Base-by-base conservation (phyloP, 2,797 vertebrate genomes). In the Eurystomus glaucurus region DNA sequence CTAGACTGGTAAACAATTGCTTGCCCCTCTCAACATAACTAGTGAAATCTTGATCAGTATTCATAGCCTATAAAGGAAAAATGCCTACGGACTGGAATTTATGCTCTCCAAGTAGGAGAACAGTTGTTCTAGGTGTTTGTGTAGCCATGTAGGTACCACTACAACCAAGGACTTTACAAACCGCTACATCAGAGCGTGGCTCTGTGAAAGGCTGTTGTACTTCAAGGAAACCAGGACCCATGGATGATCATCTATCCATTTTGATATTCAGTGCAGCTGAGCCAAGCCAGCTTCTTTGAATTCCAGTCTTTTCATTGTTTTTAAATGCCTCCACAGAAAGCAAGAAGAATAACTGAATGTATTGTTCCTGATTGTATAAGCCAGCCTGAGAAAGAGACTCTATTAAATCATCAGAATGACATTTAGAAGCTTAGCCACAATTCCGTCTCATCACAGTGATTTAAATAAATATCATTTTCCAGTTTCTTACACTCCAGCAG, bases 401-500 rank as follows among this genome's bases (percentile, higher is more conserved):
- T 83, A 62, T 80, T 89, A 92, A 96, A 74, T 46, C 39, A 62
- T 91, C 70, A 69, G 19, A 89, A n/a, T 65, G 77, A 54, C 57
- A 78, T 96, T 80, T 83, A 80, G 60, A 85, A 91, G 28, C 14
- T 88, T 62, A 83, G 52, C 48, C 68, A 50, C 65, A 71, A 52
- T 64, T 80, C 35, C 60, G 10, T 64, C 43, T 62, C 78, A 87
- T 85, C 31, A 48, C 1, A 57, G 16, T 52, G 26, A 23, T 46
- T 91, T 92, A 92, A 91, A 80, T 79, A 96, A 83, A 90, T 35
- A 65, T 55, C 0, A 55, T 91, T 96, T 95, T 93, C 71, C 52
- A 57, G 23, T 78, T 91, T 85, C 76, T 88, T 81, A 28, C 21
- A 54, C 39, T 79, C 70, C 12, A 52, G 64, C 45, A 62, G 14